Evolutionary conservation across 2,888 invertebrate species (phyloP).

Genomic region (Polyommatus icarus): DNA sequence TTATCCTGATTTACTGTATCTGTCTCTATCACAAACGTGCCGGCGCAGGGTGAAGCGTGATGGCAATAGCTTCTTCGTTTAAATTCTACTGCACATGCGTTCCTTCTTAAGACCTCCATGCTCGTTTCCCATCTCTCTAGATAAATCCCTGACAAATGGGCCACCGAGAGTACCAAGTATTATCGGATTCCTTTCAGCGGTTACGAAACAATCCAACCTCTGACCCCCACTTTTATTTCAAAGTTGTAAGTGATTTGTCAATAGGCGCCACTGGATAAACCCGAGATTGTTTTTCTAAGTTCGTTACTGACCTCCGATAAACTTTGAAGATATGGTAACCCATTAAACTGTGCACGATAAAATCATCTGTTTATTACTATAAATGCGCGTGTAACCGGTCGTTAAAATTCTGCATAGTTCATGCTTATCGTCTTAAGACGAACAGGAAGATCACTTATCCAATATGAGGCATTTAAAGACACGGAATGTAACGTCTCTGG

Average conservation of each 20-base stretch:
- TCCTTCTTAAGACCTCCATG: neutral
- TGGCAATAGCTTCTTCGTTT: no score
- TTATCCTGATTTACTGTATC: no score
- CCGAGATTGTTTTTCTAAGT: slow-evolving; percentile 60
- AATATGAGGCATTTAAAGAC: neutral
- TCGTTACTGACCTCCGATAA: slow-evolving; percentile 71
- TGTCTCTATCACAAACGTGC: no score
- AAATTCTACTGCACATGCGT: no score
- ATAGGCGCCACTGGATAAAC: slow-evolving; percentile 63
- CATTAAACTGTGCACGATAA: slow-evolving; percentile 59
- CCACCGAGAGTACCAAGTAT: neutral
- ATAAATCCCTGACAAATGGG: neutral
- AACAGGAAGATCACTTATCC: slow-evolving; percentile 18
- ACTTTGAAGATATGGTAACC: slow-evolving; percentile 56
- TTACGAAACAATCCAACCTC: slow-evolving; percentile 14
- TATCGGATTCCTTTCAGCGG: slow-evolving; percentile 8
- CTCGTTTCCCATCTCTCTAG: neutral
- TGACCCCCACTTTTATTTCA: slow-evolving; percentile 15
- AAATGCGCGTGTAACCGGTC: slow-evolving; percentile 44
- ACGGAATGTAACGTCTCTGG: neutral
- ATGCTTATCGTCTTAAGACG: slow-evolving; percentile 5
- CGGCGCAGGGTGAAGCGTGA: no score
- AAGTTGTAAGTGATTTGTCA: slow-evolving; percentile 45
- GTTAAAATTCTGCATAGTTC: slow-evolving; percentile 33
- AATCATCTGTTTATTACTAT: slow-evolving; percentile 49